Conservation (phyloP, 2,888 invertebrate genomes). For the Griposia aprilina region DNA sequence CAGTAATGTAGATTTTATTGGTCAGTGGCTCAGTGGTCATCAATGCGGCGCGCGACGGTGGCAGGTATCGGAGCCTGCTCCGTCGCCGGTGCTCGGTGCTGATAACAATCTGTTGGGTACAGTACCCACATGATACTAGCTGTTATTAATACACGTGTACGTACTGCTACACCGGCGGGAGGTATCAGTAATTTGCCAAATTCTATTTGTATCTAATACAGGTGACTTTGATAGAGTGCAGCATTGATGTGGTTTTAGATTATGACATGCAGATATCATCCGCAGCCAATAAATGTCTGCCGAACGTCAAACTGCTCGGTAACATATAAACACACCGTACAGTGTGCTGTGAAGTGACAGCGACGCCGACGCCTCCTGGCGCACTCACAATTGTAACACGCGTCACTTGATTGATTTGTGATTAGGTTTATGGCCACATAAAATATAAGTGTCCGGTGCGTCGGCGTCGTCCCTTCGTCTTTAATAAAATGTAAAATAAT, state of each 20-base stretch:
- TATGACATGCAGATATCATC: conserved; percentile 23
- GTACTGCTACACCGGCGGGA: conserved; percentile 2
- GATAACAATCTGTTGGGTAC: conserved; percentile 34
- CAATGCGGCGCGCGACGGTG: conserved; percentile 1
- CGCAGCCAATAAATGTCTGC: conserved; percentile 41
- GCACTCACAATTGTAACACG: not conserved
- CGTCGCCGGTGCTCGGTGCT: not conserved
- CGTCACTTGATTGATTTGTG: conserved; percentile 32
- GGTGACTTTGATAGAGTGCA: conserved; percentile 57
- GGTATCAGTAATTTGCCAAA: conserved; percentile 53
- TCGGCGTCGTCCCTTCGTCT: not conserved
- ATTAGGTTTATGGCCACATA: conserved; percentile 17
- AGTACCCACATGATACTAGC: not conserved
- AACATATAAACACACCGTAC: not conserved
- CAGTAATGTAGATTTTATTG: conserved; percentile 33
- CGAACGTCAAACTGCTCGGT: conserved; percentile 6
- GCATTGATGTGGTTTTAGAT: conserved; percentile 47
- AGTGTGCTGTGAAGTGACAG: not conserved
- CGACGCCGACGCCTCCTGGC: not conserved
- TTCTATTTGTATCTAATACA: conserved; percentile 59
- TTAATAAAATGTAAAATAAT: not conserved
- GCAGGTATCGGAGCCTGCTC: conserved; percentile 1
- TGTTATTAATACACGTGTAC: conserved; percentile 4
- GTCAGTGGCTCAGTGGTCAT: conserved; percentile 26
- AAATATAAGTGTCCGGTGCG: conserved; percentile 1